Base-by-base conservation (phyloP, 2,888 invertebrate species). In the Parochlus steinenii region DNA sequence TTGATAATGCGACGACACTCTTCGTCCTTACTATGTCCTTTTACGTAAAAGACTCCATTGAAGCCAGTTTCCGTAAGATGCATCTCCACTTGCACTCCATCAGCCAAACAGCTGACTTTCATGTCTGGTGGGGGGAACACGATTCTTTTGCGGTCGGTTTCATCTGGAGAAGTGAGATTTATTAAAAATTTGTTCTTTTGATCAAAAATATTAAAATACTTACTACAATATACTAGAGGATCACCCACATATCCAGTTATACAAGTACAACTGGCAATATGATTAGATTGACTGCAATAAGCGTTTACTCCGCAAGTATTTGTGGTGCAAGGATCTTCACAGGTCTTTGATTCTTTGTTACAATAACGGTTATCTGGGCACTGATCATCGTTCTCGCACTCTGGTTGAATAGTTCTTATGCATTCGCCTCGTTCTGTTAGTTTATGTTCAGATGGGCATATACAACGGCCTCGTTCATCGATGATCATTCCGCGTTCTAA, bases 21-120 rank as follows among this genome's bases (percentile, higher is more conserved):
- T 52, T 86, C 85, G 48, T 90, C 86, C 55, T 90, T 89, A 54
- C 89, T 89, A 59, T 89, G 85, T 20, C 90, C 89, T 61, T 90
- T 90, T 0, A 92, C 90, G 49, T 92, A 92, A 3, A 90, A 61
- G 2, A 90, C 80, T 11, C 90, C 90, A 48, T 86, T 83, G 54
- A 89, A 90, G 39, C 79, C 79, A 46, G 71, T 71, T 46, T 76
- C 71, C 15, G 64, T 63, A 20, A 81, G 74, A 48, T 75, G 71
- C 30, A 85, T 74, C 49, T 77, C 74, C 1, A 90, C 87, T 53
- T 83, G 79, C 6, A 92, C 85, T 23, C 90, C 90, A 52, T 90
- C 89, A 10, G 89, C 86, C 43, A 89, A 62, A 56, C 90, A 92
- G 48, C 80, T 81, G 11, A 90, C 90, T 40, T 72, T 69, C 74